Evolutionary conservation across 2,113 vertebrate genomes (phyloP), one percentile per base, ranked within the genome.

Genomic region (Bujurquina vittata): DNA sequence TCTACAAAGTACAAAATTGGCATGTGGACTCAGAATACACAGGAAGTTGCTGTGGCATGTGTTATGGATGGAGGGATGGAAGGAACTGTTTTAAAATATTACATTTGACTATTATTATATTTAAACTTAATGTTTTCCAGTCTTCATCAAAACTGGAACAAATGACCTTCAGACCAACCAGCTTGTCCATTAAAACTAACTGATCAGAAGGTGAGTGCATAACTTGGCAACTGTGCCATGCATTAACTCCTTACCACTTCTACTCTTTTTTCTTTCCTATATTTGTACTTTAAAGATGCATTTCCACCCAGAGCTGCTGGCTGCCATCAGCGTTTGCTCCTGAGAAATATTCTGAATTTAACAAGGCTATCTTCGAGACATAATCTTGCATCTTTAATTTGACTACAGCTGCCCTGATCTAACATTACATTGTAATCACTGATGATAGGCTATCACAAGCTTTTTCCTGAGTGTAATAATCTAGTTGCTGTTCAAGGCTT

Each of bases 381-480:
- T 67, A 67, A 90, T 81, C 72, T 74, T 67, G 69, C 35, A 84
- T 86, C 78, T 88, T 80, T 81, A 89, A 87, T 89, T 69, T 84
- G 72, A 89, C 74, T 57, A 52, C 73, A 83, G 79, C 77, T 76
- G 84, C 23, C 75, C 62, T 62, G 69, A 83, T 86, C 57, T 84
- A 79, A 90, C 74, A 83, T 77, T 83, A 76, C 37, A 26, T 60
- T 78, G 56, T 23, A 74, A 88, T 69, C 79, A 56, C 40, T 10
- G 12, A 76, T 84, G 74, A 87, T 78, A 46, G 56, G 18, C 69
- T 77, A 87, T 79, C 37, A 61, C 58, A 31, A 65, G 85, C 74
- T 74, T 75, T 63, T 88, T 59, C 73, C 78, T 73, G 10, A 80
- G 76, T 82, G 65, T 78, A 77, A 91, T 63, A 67, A 75, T 40